Percentiles rank a stretch among this genome's conserved stretches.
phyloP scores from a whole-genome alignment of 2,113 vertebrate species.

The Galeopterus variegatus region DNA sequence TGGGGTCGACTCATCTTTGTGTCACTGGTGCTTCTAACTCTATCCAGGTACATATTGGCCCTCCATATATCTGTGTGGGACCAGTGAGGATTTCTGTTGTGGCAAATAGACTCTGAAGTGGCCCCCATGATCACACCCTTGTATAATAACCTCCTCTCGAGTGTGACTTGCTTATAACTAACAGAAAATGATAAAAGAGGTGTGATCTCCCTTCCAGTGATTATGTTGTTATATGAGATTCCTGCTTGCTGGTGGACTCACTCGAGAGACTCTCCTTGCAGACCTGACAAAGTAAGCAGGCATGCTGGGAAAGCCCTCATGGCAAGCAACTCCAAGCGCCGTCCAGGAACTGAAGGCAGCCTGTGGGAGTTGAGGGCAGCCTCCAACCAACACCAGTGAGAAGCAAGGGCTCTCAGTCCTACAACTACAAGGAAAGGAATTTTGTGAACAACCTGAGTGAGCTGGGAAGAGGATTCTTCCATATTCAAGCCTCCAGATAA shows the following conservation, averaged over 20 bases:
- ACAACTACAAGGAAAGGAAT: background rate
- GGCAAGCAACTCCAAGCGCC: background rate
- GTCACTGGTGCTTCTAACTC: background rate
- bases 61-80: background rate
- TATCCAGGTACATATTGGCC: background rate
- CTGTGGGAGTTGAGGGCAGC: background rate
- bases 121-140: background rate
- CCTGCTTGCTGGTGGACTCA: background rate
- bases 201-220: background rate
- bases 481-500: background rate
- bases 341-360: background rate
- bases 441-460: background rate
- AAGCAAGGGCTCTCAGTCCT: background rate
- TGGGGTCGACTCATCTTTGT: background rate
- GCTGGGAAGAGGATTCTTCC: background rate
- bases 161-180: background rate
- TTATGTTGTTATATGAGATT: background rate
- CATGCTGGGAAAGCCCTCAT: accelerated
- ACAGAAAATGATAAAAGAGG: background rate
- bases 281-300: background rate
- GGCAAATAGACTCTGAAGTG: background rate
- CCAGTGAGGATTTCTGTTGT: background rate
- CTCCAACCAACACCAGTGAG: background rate
- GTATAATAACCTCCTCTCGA: background rate
- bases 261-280: background rate